These are phyloP conservation scores for Nebria brevicollis DNA, from an alignment of 2,888 invertebrate genomes.

Conservation along the genomic window DNA sequence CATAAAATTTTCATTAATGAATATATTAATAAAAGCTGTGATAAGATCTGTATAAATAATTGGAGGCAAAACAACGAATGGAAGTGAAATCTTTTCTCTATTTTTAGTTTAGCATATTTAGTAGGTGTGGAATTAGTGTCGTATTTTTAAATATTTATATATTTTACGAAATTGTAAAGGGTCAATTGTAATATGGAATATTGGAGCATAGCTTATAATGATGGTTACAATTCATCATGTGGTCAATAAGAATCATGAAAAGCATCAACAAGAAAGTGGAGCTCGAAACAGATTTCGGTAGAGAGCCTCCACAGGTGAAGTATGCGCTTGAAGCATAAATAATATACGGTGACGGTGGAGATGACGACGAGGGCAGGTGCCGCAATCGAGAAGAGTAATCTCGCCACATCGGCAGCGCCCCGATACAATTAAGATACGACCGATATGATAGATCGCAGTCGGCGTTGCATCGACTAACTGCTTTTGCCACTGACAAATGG, in stretches of 20 bases:
- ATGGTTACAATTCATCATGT: conserved; percentile 32
- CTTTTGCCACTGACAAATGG: conserved; percentile 41
- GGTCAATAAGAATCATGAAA: conserved; percentile 19
- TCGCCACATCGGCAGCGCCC: conserved; percentile 17
- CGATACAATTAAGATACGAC: conserved; percentile 44
- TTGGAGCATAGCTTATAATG: too few relatives aligned
- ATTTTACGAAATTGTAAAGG: too few relatives aligned
- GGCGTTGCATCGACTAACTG: conserved; percentile 24
- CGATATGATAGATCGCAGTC: conserved; percentile 40
- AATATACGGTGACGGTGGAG: conserved; percentile 1
- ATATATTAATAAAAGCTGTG: too few relatives aligned
- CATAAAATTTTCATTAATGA: too few relatives aligned
- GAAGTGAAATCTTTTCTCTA: too few relatives aligned
- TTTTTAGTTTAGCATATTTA: too few relatives aligned
- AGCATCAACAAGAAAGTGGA: not conserved
- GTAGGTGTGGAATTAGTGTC: too few relatives aligned
- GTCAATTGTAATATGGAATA: too few relatives aligned
- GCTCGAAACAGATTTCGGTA: not conserved
- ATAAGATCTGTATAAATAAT: too few relatives aligned
- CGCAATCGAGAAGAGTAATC: not conserved
- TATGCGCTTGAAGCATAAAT: conserved; percentile 21
- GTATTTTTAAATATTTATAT: too few relatives aligned
- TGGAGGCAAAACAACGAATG: too few relatives aligned
- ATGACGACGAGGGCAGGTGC: not conserved
- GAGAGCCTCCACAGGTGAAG: not conserved